These are phyloP conservation scores for Pseudomyrmex gracilis DNA, from an alignment of 1,140 invertebrate species.

Conservation along the genomic window DNA sequence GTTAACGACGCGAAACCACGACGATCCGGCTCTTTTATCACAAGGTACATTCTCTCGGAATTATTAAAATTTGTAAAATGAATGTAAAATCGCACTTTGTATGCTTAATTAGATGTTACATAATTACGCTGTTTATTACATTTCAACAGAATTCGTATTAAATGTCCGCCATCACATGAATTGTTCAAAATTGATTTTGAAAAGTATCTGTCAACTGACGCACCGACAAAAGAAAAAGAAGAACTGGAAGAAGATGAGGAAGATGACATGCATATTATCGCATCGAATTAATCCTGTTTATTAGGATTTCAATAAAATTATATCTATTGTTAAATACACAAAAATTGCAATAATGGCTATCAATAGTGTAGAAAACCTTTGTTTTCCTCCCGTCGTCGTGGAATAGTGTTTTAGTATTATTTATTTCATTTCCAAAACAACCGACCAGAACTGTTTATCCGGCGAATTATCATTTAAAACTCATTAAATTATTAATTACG, in stretches of 20 bases:
- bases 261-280: constrained; percentile 33
- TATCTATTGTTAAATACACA: constrained; percentile 6
- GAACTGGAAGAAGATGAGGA: constrained; percentile 50
- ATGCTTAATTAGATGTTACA: background rate
- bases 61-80: constrained; percentile 23
- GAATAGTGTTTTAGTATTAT: too few species aligned
- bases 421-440: background rate
- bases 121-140: constrained; percentile 35
- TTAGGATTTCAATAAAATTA: constrained; percentile 44
- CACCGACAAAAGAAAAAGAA: constrained; percentile 15
- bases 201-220: constrained; percentile 83
- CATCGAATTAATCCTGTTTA: constrained; percentile 46
- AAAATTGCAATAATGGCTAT: background rate
- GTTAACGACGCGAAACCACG: constrained; percentile 88
- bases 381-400: constrained; percentile 5
- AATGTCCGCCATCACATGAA: constrained; percentile 88
- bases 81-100: background rate
- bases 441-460: background rate
- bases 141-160: constrained; percentile 76
- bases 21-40: constrained; percentile 88
- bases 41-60: constrained; percentile 84
- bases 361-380: constrained; percentile 9
- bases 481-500: background rate
- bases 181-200: constrained; percentile 89
- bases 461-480: background rate